Conservation (phyloP, 1,140 invertebrate genomes). For the Muscidifurax raptorellus region DNA sequence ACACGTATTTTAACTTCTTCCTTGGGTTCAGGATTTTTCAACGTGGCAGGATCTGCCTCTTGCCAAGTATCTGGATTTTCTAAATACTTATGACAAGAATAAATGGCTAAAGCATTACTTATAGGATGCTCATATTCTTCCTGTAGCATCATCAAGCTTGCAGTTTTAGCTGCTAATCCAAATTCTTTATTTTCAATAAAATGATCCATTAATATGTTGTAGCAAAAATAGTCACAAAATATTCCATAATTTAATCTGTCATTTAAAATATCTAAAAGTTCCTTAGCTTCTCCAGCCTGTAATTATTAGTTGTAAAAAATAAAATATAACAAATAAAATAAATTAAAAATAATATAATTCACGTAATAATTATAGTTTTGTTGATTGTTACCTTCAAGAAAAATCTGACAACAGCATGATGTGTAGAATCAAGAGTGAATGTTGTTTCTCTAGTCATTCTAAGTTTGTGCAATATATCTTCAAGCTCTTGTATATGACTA, state of each 20-base stretch:
- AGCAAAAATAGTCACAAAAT: conserved; percentile 87
- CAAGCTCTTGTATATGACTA: conserved; percentile 79
- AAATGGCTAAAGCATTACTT: conserved; percentile 81
- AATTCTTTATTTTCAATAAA: conserved; percentile 84
- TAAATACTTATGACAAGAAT: conserved; percentile 87
- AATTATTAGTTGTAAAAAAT: conserved; percentile 3
- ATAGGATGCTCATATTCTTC: conserved; percentile 89
- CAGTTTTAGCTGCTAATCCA: conserved; percentile 84
- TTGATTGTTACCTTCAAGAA: conserved; percentile 76
- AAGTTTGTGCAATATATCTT: conserved; percentile 82
- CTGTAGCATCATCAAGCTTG: conserved; percentile 89
- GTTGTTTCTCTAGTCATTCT: conserved; percentile 81
- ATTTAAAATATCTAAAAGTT: conserved; percentile 84
- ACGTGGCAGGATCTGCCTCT: conserved; percentile 64
- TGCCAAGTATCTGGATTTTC: conserved; percentile 77
- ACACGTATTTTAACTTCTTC: conserved; percentile 88
- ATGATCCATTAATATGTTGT: conserved; percentile 89
- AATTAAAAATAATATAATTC: background rate
- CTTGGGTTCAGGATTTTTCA: conserved; percentile 69
- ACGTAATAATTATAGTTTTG: background rate
- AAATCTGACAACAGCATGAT: conserved; percentile 85
- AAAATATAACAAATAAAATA: background rate
- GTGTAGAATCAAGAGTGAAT: conserved; percentile 85
- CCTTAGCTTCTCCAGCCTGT: conserved; percentile 67
- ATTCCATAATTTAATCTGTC: conserved; percentile 92